Percentiles rank a stretch among this genome's conserved stretches.
Conservation (phyloP, 1,140 invertebrate species). For the Mercenaria mercenaria region DNA sequence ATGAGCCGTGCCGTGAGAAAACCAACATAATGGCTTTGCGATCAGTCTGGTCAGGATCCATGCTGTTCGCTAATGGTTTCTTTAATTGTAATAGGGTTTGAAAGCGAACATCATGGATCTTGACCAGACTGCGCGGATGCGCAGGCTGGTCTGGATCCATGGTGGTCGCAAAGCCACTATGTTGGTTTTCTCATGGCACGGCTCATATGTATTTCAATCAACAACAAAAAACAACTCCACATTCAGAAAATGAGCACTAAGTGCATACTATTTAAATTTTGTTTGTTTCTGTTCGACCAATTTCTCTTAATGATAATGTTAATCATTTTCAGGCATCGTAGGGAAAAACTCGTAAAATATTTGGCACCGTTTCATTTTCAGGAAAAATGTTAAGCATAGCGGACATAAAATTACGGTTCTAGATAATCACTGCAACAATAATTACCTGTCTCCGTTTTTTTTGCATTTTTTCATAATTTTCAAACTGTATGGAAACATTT, state of each 20-base stretch:
- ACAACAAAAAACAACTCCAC: not conserved
- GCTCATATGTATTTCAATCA: constrained; percentile 8
- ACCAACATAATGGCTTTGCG: too few species aligned
- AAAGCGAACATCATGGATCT: too few species aligned
- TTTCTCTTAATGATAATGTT: not conserved
- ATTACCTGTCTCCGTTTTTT: constrained; percentile 27
- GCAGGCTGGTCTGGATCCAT: too few species aligned
- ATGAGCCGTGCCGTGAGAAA: too few species aligned
- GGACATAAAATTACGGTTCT: not conserved
- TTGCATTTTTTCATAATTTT: not conserved
- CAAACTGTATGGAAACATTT: too few species aligned
- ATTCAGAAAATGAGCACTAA: not conserved
- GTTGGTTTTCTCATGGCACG: too few species aligned
- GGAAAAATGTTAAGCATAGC: not conserved
- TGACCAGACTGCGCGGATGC: too few species aligned
- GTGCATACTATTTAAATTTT: not conserved
- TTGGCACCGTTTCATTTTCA: not conserved
- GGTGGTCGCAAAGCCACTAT: too few species aligned
- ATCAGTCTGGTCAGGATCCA: too few species aligned
- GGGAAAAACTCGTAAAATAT: not conserved
- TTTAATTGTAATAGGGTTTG: too few species aligned
- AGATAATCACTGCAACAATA: not conserved
- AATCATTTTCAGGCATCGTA: not conserved
- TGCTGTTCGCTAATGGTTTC: too few species aligned
- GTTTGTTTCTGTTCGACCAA: not conserved